phyloP scores from a whole-genome alignment of 1,140 invertebrate genomes.

The Drosophila equinoxialis region DNA sequence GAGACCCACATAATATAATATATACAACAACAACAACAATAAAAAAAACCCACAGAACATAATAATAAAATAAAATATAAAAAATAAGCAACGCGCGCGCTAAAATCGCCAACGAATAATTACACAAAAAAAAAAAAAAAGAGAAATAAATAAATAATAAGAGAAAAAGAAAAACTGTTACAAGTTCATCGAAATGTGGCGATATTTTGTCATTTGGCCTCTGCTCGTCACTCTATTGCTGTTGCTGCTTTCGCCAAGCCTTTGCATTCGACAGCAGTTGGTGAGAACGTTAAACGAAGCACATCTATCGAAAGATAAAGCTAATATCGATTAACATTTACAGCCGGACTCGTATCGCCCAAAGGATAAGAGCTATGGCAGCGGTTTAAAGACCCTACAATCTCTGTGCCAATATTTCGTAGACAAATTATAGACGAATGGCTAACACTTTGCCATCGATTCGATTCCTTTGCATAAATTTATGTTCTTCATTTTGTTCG shows the following conservation, averaged over 20 bases:
- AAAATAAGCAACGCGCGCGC: conserved; percentile 31
- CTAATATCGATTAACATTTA: neutral
- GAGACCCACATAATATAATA: conserved; percentile 3
- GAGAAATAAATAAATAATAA: conserved; percentile 22
- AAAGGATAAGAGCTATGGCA: no score
- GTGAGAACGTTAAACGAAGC: neutral
- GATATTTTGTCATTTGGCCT: conserved; percentile 3
- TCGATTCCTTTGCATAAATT: neutral
- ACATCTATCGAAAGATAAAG: no score
- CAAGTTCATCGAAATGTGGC: conserved; percentile 53
- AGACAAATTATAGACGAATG: no score
- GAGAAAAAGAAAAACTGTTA: conserved; percentile 61
- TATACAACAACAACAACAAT: conserved; percentile 18
- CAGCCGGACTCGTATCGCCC: neutral
- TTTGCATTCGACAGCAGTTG: neutral
- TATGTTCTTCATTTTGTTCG: conserved; percentile 3
- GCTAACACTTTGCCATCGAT: no score
- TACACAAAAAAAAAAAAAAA: conserved; percentile 25
- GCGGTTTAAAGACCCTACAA: no score
- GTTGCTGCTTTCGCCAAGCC: neutral
- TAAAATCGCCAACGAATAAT: conserved; percentile 34
- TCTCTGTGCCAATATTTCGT: no score
- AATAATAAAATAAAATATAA: conserved; percentile 5
- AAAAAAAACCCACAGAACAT: neutral
- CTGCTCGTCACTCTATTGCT: neutral